Base-by-base conservation (phyloP, 2,888 invertebrate species). In the Salpingus planirostris region DNA sequence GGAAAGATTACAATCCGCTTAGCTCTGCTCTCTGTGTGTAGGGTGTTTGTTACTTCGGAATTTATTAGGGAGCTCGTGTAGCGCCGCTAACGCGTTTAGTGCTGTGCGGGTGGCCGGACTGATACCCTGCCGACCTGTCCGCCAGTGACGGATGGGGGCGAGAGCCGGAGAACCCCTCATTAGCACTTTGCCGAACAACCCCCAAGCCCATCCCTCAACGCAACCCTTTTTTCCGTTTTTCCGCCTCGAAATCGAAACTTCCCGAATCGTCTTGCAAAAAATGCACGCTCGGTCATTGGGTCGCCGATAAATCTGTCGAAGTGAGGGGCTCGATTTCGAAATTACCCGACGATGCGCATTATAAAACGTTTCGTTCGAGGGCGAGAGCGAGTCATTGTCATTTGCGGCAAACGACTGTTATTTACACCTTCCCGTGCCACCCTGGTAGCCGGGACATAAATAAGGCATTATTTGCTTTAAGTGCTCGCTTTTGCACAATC, bases 1-100 rank as follows among this genome's bases (percentile, higher is more conserved):
- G 58, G 59, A 56, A 59, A 61, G 62, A 62, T 62, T 60, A 61
- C 58, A 60, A 58, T 60, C 59, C 60, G 58, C 59, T 59, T 59
- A 57, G 56, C 54, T 51, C 47, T 50, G 52, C 40, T 40, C 29
- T 30, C n/a, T n/a, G n/a, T n/a, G 38, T 36, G 36, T 33, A 44
- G 58, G 57, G 55, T 57, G 60, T 60, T 60, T 60, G 59, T 60
- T 60, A 55, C 56, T 54, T 51, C 44, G 50, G 54, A 57, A 60
- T 60, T 60, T 60, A 60, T 60, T 52, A 52, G 58, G 57, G 54
- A 52, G 52, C 33, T 38, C 28, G 31, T 48, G 54, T 49, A 47
- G 49, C 52, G 49, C 55, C 52, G 60, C 59, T 59, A 57, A 61
- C 59, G 55, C 60, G 59, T 59, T 60, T 59, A 59, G 54, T 56